Conservation (phyloP, 2,113 vertebrate species). For the Actenoides lindsayi region DNA sequence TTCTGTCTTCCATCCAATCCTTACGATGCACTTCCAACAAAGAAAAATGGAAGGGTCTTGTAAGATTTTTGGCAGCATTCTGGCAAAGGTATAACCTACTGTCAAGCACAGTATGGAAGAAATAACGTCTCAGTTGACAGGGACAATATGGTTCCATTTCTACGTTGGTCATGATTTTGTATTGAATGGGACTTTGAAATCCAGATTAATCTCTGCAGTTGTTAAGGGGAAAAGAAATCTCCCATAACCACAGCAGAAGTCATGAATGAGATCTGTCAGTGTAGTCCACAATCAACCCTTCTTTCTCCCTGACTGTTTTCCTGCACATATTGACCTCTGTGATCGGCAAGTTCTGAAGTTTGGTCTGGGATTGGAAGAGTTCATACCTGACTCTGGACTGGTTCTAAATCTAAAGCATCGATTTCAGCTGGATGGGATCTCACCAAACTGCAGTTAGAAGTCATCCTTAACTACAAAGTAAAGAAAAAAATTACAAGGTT, state of each 20-base stretch:
- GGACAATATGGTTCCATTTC: constrained; percentile 5
- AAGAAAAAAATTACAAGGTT: neutral
- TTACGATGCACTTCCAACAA: neutral
- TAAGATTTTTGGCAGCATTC: constrained; percentile 8
- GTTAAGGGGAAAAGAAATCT: neutral
- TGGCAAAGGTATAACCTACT: neutral
- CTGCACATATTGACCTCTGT: neutral
- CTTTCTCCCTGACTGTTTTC: neutral
- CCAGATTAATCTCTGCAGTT: neutral
- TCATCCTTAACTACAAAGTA: neutral
- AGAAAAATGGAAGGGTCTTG: neutral
- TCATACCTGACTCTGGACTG: neutral
- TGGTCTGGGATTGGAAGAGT: neutral
- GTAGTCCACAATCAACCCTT: accelerated
- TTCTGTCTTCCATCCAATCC: neutral
- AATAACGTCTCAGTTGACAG: neutral
- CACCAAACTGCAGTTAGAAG: neutral
- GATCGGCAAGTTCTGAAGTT: neutral
- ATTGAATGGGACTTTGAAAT: neutral
- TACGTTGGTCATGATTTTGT: neutral
- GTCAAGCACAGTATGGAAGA: neutral
- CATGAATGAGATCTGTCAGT: neutral
- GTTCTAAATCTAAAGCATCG: neutral
- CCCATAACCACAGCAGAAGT: neutral
- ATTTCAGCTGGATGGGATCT: neutral